Conservation (phyloP, 92 coral and sea anemone genomes). For the Actinostola sp. region DNA sequence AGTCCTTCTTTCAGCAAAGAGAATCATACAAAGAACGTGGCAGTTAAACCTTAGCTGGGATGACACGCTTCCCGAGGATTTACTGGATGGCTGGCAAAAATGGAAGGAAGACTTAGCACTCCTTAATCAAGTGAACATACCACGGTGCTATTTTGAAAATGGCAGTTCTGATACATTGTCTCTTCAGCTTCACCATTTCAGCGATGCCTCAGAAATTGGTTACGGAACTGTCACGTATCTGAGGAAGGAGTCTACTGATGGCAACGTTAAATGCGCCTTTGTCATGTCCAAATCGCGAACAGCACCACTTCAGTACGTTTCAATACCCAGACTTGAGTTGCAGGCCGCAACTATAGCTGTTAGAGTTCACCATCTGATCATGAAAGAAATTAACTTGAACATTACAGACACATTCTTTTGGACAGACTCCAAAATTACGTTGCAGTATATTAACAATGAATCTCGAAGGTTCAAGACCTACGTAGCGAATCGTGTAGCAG, state of each 20-base stretch:
- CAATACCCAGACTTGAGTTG: conserved; percentile 50
- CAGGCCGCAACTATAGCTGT: conserved; percentile 51
- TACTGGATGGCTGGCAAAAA: conserved; percentile 34
- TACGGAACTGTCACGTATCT: conserved; percentile 57
- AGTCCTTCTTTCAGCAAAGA: conserved; percentile 36
- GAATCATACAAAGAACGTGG: conserved; percentile 40
- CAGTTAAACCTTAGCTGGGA: conserved; percentile 35
- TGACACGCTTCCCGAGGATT: conserved; percentile 27
- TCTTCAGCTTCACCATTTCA: conserved; percentile 51
- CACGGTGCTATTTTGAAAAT: conserved; percentile 36
- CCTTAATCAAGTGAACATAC: conserved; percentile 29
- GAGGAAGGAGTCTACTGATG: conserved; percentile 40
- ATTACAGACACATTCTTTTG: conserved; percentile 41
- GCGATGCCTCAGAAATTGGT: conserved; percentile 54
- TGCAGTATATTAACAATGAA: conserved; percentile 47
- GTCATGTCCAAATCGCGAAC: conserved; percentile 52
- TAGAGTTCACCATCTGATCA: conserved; percentile 26
- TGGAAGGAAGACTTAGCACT: conserved; percentile 32
- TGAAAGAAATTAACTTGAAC: conserved; percentile 28
- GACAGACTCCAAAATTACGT: conserved; percentile 57
- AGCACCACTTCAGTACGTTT: conserved; percentile 52
- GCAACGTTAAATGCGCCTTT: conserved; percentile 42
- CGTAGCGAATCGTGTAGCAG: conserved; percentile 58
- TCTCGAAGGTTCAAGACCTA: conserved; percentile 57
- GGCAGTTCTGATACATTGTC: neutral